phyloP scores from a whole-genome alignment of 2,888 invertebrate species.

The Eupeodes latifasciatus region DNA sequence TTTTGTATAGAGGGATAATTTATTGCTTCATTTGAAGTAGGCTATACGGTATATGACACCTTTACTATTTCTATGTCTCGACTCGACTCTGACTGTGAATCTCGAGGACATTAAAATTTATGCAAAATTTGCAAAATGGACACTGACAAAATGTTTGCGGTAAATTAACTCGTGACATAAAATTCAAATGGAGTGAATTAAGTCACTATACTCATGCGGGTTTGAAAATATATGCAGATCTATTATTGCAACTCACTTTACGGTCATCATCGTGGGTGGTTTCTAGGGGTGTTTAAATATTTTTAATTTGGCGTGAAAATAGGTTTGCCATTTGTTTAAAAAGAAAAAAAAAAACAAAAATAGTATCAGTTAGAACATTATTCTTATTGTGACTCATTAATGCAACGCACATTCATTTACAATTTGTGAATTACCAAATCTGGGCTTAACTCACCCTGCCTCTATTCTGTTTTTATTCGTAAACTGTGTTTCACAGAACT shows the following conservation, averaged over 20 bases:
- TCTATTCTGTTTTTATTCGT: no score
- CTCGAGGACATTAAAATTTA: slow-evolving; percentile 54
- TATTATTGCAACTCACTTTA: background rate
- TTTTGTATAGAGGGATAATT: slow-evolving; percentile 30
- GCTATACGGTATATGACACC: slow-evolving; percentile 45
- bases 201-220: background rate
- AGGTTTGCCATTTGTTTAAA: background rate
- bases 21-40: slow-evolving; percentile 65
- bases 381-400: slow-evolving; percentile 1
- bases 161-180: slow-evolving; percentile 58
- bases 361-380: background rate
- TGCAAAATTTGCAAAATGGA: slow-evolving; percentile 50
- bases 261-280: slow-evolving; percentile 37
- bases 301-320: background rate
- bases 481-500: no score
- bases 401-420: background rate
- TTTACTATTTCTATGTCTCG: background rate
- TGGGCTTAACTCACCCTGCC: background rate
- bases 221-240: slow-evolving; percentile 4
- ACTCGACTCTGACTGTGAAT: background rate
- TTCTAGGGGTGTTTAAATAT: background rate
- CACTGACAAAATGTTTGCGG: slow-evolving; percentile 49
- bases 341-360: background rate
- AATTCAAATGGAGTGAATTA: slow-evolving; percentile 14
- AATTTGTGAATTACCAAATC: background rate